phyloP scores from a whole-genome alignment of 2,797 vertebrate species.

The Platyrinchus mystaceus region DNA sequence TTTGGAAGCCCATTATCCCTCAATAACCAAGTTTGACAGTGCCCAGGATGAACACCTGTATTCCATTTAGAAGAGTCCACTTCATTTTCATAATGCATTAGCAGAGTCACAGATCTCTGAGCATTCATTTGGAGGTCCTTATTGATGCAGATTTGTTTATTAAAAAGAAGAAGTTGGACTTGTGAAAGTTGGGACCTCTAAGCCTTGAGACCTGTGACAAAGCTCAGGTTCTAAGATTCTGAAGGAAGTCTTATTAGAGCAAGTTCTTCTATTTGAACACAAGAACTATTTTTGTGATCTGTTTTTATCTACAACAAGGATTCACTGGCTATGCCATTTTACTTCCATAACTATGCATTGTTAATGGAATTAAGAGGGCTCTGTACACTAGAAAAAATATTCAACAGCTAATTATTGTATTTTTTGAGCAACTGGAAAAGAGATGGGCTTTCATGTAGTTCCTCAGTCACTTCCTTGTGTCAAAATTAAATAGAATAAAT shows the following conservation, averaged over 20 bases:
- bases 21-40: slow-evolving; percentile 39
- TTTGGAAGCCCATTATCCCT: not conserved
- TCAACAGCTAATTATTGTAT: not conserved
- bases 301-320: not conserved
- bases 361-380: not conserved
- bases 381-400: not conserved
- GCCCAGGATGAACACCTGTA: slow-evolving; percentile 49
- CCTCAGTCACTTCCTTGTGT: not conserved
- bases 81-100: slow-evolving; percentile 59
- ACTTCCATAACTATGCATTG: not conserved
- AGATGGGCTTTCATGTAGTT: not conserved
- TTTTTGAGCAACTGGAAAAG: not conserved
- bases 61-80: slow-evolving; percentile 5
- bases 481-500: not conserved
- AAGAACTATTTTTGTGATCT: not conserved
- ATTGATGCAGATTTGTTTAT: not conserved
- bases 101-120: slow-evolving; percentile 3
- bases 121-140: not conserved
- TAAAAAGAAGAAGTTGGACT: not conserved
- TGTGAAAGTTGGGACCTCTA: not conserved
- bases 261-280: not conserved
- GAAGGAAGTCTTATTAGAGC: not conserved
- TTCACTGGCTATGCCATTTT: not conserved
- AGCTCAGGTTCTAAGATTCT: not conserved
- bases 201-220: not conserved